Conservation (phyloP, 1,140 invertebrate genomes). For the Scaptomyza pallida region DNA sequence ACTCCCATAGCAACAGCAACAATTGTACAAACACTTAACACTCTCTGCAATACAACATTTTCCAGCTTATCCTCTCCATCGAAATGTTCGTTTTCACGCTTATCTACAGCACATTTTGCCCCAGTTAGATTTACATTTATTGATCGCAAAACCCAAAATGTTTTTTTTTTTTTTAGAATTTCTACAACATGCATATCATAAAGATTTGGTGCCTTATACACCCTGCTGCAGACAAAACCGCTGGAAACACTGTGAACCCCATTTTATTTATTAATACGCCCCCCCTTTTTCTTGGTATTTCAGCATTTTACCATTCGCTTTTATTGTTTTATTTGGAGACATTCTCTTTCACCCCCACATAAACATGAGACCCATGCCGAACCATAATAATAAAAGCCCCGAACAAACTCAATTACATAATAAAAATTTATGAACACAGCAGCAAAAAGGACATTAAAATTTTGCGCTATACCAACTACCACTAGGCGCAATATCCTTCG, state of each 20-base stretch:
- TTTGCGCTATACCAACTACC: conserved; percentile 18
- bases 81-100: background rate
- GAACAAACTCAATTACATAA: conserved; percentile 72
- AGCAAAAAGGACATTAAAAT: conserved; percentile 63
- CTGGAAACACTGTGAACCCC: conserved; percentile 15
- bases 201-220: conserved; percentile 11
- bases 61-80: background rate
- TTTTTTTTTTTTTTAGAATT: too few species aligned
- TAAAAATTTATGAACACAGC: conserved; percentile 74
- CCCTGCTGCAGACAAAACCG: background rate
- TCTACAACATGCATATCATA: conserved; percentile 27
- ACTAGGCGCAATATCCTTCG: conserved; percentile 19
- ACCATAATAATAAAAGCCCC: conserved; percentile 23
- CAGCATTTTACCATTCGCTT: conserved; percentile 64
- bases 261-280: conserved; percentile 65
- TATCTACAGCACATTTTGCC: conserved; percentile 9
- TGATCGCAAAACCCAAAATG: conserved; percentile 10
- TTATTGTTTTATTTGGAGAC: conserved; percentile 74
- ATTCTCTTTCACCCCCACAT: conserved; percentile 39
- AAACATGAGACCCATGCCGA: conserved; percentile 12
- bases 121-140: conserved; percentile 32
- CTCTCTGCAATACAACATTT: background rate
- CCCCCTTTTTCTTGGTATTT: conserved; percentile 24
- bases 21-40: conserved; percentile 6
- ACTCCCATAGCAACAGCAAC: too few species aligned